Percentiles rank a stretch among this genome's conserved stretches.
Conservation (phyloP, 2,888 invertebrate genomes). For the Chrysina gloriosa region DNA sequence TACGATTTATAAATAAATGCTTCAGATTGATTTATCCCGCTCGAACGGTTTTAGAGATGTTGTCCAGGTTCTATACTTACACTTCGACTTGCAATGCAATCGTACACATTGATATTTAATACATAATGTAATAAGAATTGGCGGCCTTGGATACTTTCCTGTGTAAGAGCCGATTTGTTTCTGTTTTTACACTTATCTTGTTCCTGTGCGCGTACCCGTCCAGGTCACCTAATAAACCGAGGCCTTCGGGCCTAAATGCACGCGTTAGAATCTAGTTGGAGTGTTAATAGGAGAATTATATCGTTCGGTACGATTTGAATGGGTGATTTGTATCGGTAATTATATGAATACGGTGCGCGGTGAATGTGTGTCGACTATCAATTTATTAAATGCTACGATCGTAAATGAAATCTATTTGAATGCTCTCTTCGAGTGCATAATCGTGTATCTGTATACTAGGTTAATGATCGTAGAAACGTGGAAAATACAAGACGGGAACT, state of each 20-base stretch:
- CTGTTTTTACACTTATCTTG: slow-evolving; percentile 7
- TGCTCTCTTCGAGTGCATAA: too few relatives aligned
- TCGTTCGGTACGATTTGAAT: neutral
- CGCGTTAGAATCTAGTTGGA: too few relatives aligned
- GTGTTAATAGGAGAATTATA: slow-evolving; percentile 2
- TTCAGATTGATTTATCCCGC: too few relatives aligned
- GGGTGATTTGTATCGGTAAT: neutral
- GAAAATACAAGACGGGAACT: too few relatives aligned
- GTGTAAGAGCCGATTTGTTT: slow-evolving; percentile 20
- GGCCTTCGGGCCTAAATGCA: neutral
- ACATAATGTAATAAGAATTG: neutral
- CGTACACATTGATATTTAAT: slow-evolving; percentile 1
- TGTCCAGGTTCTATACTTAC: neutral
- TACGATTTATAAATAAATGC: too few relatives aligned
- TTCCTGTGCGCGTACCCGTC: neutral
- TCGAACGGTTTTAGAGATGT: too few relatives aligned
- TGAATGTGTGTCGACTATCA: too few relatives aligned
- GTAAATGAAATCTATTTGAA: too few relatives aligned
- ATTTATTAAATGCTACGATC: too few relatives aligned
- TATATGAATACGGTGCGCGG: too few relatives aligned
- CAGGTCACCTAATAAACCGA: slow-evolving; percentile 2
- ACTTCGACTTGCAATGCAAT: neutral
- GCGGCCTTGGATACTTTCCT: slow-evolving; percentile 19
- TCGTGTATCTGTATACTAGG: too few relatives aligned
- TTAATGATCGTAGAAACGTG: too few relatives aligned